Percentiles rank a stretch among this genome's conserved stretches.
phyloP scores from a whole-genome alignment of 2,888 invertebrate genomes.

The Lepidonotus clava region DNA sequence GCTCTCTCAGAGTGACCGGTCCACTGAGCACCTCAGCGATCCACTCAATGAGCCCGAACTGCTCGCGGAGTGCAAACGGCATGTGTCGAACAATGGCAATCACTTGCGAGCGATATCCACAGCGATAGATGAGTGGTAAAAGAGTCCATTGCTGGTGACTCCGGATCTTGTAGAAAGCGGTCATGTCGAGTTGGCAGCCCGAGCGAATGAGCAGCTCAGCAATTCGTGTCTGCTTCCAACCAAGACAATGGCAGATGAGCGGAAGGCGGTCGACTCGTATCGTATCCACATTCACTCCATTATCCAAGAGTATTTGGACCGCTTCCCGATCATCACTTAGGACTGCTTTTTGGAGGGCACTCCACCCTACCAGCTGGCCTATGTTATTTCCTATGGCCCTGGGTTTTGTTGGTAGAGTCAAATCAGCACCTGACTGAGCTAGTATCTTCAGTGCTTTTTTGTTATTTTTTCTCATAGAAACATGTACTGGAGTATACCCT shows the following conservation, averaged over 20 bases:
- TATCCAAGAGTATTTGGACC: neutral
- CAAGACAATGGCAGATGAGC: slow-evolving; percentile 26
- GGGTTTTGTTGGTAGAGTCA: neutral
- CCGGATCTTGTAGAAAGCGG: neutral
- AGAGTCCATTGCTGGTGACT: slow-evolving; percentile 21
- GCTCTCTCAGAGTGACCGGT: neutral
- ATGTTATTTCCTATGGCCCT: neutral
- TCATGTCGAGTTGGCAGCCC: neutral
- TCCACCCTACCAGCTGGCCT: neutral
- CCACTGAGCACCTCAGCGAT: neutral
- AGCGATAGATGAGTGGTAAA: neutral
- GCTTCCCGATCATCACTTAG: slow-evolving; percentile 8
- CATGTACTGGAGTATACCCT: neutral
- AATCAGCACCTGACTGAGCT: neutral
- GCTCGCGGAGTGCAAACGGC: neutral
- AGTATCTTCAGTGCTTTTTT: neutral
- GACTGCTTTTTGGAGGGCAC: slow-evolving; percentile 4
- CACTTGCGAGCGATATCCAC: neutral
- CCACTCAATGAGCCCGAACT: neutral
- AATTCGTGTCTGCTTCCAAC: slow-evolving; percentile 21
- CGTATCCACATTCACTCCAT: slow-evolving; percentile 10
- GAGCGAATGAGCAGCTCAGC: slow-evolving; percentile 28
- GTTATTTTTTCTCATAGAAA: neutral
- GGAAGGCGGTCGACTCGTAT: neutral
- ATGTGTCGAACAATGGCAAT: neutral